These are phyloP conservation scores for Hormiphora californensis DNA, from an alignment of 37 sponge, comb jelly and placozoan species.

Conservation along the genomic window DNA sequence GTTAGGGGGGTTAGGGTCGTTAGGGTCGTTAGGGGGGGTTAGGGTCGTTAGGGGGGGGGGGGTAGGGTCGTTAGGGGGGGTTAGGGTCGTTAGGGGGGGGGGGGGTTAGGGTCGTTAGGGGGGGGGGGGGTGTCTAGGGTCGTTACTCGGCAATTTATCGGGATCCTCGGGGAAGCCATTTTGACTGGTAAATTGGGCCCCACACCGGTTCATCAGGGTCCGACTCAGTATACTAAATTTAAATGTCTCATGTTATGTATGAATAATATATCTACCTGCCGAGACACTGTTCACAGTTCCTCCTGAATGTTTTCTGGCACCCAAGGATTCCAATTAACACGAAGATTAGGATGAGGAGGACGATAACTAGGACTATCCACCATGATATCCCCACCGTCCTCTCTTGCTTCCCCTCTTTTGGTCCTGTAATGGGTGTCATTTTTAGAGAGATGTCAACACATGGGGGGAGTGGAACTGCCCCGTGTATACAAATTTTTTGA, in stretches of 20 bases:
- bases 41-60: too few species aligned
- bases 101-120: too few species aligned
- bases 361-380: constrained; percentile 31
- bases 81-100: too few species aligned
- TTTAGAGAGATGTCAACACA: neutral
- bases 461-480: neutral
- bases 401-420: neutral
- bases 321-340: constrained; percentile 20
- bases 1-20: too few species aligned
- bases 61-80: too few species aligned
- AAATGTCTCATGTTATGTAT: neutral
- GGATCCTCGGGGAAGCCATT: too few species aligned
- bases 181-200: too few species aligned
- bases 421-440: neutral
- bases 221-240: neutral
- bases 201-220: neutral
- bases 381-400: constrained; percentile 13
- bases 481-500: neutral
- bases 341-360: neutral
- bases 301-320: neutral
- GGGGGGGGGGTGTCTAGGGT: too few species aligned
- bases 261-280: neutral
- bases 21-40: too few species aligned
- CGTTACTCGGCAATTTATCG: too few species aligned
- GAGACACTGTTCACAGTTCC: constrained; percentile 7